phyloP scores from a whole-genome alignment of 2,113 vertebrate species.

The Calidris pugnax region DNA sequence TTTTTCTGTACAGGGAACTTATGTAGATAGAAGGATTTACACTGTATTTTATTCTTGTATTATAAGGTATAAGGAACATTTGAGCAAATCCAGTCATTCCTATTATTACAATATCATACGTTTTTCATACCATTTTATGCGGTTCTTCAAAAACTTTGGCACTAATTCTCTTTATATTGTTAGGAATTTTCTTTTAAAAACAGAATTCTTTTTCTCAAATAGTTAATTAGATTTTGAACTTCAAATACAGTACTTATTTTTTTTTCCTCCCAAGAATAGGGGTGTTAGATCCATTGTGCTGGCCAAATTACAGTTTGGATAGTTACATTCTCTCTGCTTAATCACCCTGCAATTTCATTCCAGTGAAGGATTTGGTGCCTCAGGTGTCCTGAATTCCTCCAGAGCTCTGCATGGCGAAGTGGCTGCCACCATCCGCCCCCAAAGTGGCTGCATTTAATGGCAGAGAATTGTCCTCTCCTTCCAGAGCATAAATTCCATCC shows the following conservation, averaged over 20 bases:
- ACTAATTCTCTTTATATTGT: constrained; percentile 62
- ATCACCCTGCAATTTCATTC: constrained; percentile 64
- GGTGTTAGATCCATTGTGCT: constrained; percentile 67
- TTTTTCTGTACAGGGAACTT: constrained; percentile 65
- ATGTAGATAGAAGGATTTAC: constrained; percentile 65
- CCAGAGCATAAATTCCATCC: neutral
- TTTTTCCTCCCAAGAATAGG: constrained; percentile 51
- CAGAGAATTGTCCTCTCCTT: neutral
- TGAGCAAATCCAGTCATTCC: constrained; percentile 64
- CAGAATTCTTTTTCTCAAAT: constrained; percentile 59
- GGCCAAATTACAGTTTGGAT: constrained; percentile 71
- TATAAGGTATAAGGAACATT: constrained; percentile 59
- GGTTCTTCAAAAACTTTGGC: constrained; percentile 58
- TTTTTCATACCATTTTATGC: constrained; percentile 52
- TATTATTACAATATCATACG: constrained; percentile 56
- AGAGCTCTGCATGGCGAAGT: neutral
- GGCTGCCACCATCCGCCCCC: neutral
- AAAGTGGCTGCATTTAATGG: neutral
- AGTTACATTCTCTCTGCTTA: constrained; percentile 67
- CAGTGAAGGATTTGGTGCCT: constrained; percentile 61
- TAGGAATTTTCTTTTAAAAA: constrained; percentile 61
- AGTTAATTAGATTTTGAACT: constrained; percentile 69
- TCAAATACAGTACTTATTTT: constrained; percentile 55
- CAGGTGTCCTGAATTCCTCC: constrained; percentile 64
- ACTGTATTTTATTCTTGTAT: constrained; percentile 64